Conservation (phyloP, 2,888 invertebrate species). For the Acronicta alni region DNA sequence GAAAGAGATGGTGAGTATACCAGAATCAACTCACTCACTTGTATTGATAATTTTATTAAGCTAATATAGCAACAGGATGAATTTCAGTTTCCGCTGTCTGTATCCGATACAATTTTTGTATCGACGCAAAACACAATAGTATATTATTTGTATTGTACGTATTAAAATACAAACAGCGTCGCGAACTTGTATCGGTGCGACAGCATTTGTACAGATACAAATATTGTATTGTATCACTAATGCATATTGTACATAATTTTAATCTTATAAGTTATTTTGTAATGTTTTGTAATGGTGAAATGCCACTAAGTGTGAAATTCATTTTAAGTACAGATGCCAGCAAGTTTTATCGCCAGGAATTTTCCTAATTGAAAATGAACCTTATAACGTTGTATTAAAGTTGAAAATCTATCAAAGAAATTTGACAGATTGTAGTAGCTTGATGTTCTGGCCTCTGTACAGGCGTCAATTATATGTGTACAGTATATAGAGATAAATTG, state of each 20-base stretch:
- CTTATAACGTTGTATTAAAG: too few species aligned
- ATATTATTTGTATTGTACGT: not conserved
- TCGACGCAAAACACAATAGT: not conserved
- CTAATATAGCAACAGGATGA: not conserved
- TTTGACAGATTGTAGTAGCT: too few species aligned
- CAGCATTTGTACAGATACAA: conserved; percentile 7
- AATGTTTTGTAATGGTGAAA: conserved; percentile 9
- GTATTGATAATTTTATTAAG: not conserved
- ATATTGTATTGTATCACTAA: conserved; percentile 8
- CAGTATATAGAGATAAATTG: too few species aligned
- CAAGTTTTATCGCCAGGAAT: too few species aligned
- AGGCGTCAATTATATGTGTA: not conserved
- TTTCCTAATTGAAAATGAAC: too few species aligned
- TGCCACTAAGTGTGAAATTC: conserved; percentile 17
- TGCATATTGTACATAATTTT: conserved; percentile 44
- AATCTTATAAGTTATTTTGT: conserved; percentile 33
- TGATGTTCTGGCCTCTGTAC: too few species aligned
- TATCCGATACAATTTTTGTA: conserved; percentile 7
- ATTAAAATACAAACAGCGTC: not conserved
- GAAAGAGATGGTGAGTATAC: not conserved
- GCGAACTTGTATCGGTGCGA: conserved; percentile 1
- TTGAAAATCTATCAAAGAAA: too few species aligned
- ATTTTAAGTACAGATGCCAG: too few species aligned
- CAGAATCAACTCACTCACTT: not conserved
- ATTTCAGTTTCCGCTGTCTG: not conserved